These are phyloP conservation scores for Ctenoplectra terminalis DNA, from an alignment of 1,140 invertebrate genomes.

Conservation along the genomic window DNA sequence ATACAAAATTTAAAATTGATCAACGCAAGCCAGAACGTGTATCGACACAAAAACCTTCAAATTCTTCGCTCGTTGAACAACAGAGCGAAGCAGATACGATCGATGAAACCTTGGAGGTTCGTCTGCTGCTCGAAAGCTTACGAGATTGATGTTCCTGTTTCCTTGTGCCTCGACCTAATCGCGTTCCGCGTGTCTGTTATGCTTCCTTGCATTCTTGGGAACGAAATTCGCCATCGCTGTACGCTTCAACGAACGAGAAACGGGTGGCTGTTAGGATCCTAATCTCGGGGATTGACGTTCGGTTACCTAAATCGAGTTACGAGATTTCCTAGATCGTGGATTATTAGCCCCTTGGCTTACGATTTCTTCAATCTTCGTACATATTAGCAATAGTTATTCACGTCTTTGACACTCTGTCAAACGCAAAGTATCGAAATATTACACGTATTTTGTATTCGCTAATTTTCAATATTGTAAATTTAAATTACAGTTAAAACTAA, in stretches of 20 bases:
- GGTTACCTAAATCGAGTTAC: not conserved
- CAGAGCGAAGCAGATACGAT: not conserved
- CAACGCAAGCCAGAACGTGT: too few species aligned
- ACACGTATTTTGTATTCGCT: too few species aligned
- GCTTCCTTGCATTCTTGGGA: not conserved
- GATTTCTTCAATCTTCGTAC: too few species aligned
- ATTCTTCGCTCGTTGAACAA: not conserved
- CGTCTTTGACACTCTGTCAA: too few species aligned
- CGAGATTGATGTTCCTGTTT: not conserved
- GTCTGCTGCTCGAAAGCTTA: not conserved
- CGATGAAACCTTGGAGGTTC: constrained; percentile 2
- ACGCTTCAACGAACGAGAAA: not conserved
- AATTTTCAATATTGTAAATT: too few species aligned
- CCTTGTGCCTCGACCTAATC: not conserved
- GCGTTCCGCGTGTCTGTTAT: not conserved
- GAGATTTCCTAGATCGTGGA: not conserved
- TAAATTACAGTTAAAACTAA: too few species aligned
- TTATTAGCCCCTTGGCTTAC: too few species aligned
- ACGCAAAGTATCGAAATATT: too few species aligned
- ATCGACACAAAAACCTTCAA: not conserved
- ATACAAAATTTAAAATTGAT: too few species aligned
- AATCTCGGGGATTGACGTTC: not conserved
- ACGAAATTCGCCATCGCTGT: not conserved
- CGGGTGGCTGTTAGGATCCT: not conserved
- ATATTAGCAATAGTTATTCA: too few species aligned